These are phyloP conservation scores for Corythornis vintsioides DNA, from an alignment of 2,113 vertebrate genomes.

Conservation along the genomic window DNA sequence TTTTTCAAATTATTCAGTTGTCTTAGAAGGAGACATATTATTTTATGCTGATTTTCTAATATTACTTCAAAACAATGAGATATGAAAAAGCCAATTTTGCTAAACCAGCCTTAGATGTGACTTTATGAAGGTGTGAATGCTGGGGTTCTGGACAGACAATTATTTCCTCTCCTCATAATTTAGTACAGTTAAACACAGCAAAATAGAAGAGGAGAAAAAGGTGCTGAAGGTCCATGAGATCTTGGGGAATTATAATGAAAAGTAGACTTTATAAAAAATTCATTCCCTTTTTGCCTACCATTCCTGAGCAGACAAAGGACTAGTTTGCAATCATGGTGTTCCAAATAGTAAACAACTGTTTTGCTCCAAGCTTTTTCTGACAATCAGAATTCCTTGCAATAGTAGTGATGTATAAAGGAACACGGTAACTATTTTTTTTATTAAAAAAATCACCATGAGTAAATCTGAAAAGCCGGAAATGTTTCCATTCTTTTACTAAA, in stretches of 20 bases:
- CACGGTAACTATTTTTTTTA: neutral
- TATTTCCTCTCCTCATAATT: neutral
- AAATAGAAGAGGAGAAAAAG: neutral
- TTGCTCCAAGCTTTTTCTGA: neutral
- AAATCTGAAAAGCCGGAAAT: neutral
- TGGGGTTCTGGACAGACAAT: neutral
- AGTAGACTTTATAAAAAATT: neutral
- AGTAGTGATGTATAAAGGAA: neutral
- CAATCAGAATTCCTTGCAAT: neutral
- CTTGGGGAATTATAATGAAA: neutral
- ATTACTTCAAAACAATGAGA: neutral
- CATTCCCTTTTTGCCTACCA: neutral
- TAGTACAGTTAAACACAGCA: neutral
- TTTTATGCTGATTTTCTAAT: neutral
- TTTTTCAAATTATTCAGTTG: neutral
- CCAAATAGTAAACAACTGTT: neutral
- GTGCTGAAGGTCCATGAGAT: neutral
- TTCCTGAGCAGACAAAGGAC: neutral
- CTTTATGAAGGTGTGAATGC: neutral
- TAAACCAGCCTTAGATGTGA: neutral
- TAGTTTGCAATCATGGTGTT: neutral
- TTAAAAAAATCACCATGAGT: neutral
- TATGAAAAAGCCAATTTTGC: neutral
- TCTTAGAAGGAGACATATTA: neutral
- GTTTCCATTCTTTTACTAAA: neutral